phyloP scores from a whole-genome alignment of 2,113 vertebrate genomes.

The Pyxicephalus adspersus region DNA sequence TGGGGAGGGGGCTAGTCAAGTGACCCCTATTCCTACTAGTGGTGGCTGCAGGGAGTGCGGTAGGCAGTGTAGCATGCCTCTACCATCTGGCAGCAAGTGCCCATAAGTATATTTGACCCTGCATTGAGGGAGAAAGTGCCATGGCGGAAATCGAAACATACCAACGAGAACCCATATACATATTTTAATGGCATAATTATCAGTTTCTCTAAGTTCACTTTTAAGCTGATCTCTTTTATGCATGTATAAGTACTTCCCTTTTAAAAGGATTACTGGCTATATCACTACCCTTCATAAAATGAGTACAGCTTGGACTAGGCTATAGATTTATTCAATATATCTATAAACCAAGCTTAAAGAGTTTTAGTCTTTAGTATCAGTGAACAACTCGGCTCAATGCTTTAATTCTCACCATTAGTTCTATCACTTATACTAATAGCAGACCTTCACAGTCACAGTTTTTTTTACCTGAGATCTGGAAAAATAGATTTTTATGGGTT shows the following conservation, averaged over 20 bases:
- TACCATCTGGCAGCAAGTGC: no score
- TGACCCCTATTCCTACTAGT: no score
- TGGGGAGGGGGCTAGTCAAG: no score
- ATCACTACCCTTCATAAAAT: background rate
- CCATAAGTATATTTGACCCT: no score
- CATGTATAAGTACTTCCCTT: background rate
- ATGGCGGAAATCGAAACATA: no score
- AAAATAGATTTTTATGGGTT: slow-evolving; percentile 77
- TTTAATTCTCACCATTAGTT: slow-evolving; percentile 59
- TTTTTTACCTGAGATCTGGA: slow-evolving; percentile 69
- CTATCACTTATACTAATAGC: slow-evolving; percentile 61
- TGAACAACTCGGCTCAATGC: slow-evolving; percentile 52
- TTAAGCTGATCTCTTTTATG: no score
- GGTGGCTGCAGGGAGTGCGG: no score
- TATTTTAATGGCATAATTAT: no score
- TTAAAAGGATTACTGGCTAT: background rate
- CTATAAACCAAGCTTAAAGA: slow-evolving; percentile 56
- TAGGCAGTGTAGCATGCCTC: no score
- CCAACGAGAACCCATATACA: no score
- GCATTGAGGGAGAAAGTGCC: no score
- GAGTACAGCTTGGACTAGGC: slow-evolving; percentile 33
- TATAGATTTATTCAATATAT: slow-evolving; percentile 7
- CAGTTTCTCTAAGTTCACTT: no score
- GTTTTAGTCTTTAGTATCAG: slow-evolving; percentile 57
- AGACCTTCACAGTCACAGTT: slow-evolving; percentile 59